Evolutionary conservation across 2,888 invertebrate species (phyloP), one percentile per base, ranked within the genome.

Genomic region (Caenorhabditis panamensis): DNA sequence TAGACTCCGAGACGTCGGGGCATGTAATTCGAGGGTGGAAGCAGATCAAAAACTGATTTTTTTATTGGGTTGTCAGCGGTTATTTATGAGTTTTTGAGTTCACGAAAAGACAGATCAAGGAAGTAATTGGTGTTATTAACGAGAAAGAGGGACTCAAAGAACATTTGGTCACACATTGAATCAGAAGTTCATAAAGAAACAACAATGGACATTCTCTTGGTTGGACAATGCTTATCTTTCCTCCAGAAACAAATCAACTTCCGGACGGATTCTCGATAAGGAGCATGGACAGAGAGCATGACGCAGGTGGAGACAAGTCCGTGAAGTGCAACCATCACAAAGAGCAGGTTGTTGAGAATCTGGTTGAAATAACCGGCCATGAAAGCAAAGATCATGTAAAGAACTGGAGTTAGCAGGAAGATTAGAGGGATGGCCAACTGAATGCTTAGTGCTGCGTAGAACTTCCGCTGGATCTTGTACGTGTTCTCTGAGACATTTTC

Each of bases 1-100:
- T 47, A 47, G 47, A 47, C 47, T 47, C 9, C 18, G 47, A 47
- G 36, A 36, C 36, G 5, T 36, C 11, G 47, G 4, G 47, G 18
- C 16, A 13, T 31, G 9, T 47, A 47, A 47, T 47, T 4, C 4
- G 47, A 47, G 47, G 47, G 47, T 47, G 47, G 47, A 18, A 20
- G 18, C 9, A 9, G 47, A 47, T 47, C 47, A 47, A 47, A 47
- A 47, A 47, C 47, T 47, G 18, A 47, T 18, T 47, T 47, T 41
- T 47, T 18, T 47, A 47, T 18, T 47, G 47, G 47, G 47, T 41
- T 41, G 41, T 11, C 41, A 47, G 18, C 2, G 3, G 47, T 47
- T 47, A 18, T 18, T n/a, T 47, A 18, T 20, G 41, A 41, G 13
- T 41, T 31, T 4, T 31, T 31, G 31, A 31, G 31, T 31, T 31